phyloP scores from a whole-genome alignment of 1,140 invertebrate genomes.

The Heliconius himera region DNA sequence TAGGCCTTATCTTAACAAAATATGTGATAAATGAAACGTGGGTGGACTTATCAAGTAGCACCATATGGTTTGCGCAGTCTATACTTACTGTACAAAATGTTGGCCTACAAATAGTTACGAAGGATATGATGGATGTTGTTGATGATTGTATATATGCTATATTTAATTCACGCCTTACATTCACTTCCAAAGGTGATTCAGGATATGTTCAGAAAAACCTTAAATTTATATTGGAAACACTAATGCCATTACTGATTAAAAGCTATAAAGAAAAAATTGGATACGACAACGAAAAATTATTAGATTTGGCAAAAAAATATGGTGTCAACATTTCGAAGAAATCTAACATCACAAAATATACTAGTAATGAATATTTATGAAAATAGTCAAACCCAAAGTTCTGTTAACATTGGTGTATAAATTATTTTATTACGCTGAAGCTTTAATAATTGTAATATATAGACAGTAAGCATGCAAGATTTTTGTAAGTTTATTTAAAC shows the following conservation, averaged over 20 bases:
- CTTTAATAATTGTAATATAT: conserved; percentile 79
- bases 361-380: conserved; percentile 82
- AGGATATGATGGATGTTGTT: conserved; percentile 78
- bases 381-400: conserved; percentile 54
- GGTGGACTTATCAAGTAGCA: conserved; percentile 80
- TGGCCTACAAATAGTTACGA: conserved; percentile 76
- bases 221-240: conserved; percentile 77
- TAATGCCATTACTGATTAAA: conserved; percentile 77
- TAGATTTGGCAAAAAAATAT: conserved; percentile 74
- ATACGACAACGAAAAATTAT: conserved; percentile 79
- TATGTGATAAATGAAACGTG: conserved; percentile 81
- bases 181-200: conserved; percentile 71
- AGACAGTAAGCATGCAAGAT: conserved; percentile 75
- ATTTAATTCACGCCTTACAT: conserved; percentile 73
- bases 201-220: conserved; percentile 79
- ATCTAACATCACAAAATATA: conserved; percentile 80
- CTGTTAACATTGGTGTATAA: conserved; percentile 51
- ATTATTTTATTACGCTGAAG: conserved; percentile 78
- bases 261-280: conserved; percentile 76
- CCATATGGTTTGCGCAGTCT: conserved; percentile 80
- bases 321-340: conserved; percentile 73
- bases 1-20: conserved; percentile 80
- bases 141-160: conserved; percentile 78
- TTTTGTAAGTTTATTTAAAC: conserved; percentile 80
- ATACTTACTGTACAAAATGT: conserved; percentile 76